These are phyloP conservation scores for Xyrauchen texanus DNA, from an alignment of 2,113 vertebrate genomes.

Conservation along the genomic window DNA sequence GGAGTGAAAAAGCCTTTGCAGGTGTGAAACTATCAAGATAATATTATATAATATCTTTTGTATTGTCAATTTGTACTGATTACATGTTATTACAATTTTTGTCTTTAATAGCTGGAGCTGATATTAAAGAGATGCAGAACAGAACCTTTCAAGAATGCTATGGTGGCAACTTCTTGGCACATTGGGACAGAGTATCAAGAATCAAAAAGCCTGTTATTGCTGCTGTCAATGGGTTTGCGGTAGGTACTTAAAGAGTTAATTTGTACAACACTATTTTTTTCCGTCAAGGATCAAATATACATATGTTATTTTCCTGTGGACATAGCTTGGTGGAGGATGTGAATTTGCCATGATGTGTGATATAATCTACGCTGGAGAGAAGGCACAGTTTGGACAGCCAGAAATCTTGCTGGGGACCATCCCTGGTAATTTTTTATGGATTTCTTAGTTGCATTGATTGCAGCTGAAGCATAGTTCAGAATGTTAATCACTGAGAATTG, in stretches of 20 bases:
- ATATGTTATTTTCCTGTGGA: too few species aligned
- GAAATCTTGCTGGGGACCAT: conserved; percentile 96
- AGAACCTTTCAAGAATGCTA: conserved; percentile 88
- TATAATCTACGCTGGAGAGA: conserved; percentile 94
- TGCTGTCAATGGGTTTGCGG: conserved; percentile 92
- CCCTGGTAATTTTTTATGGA: conserved; percentile 78
- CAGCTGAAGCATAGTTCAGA: background rate
- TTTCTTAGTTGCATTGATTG: background rate
- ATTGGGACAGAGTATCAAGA: conserved; percentile 81
- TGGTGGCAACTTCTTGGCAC: conserved; percentile 72
- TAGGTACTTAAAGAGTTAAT: conserved; percentile 65
- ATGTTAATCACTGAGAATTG: background rate
- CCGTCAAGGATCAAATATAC: too few species aligned
- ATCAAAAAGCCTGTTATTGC: conserved; percentile 89
- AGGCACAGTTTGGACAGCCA: conserved; percentile 92
- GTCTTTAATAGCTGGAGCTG: conserved; percentile 83
- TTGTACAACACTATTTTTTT: too few species aligned
- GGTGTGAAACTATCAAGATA: conserved; percentile 67
- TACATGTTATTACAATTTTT: background rate
- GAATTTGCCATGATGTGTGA: conserved; percentile 99
- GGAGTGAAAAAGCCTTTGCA: conserved; percentile 90
- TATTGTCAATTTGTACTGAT: background rate
- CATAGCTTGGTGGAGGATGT: conserved; percentile 90
- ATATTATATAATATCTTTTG: background rate
- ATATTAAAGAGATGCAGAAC: conserved; percentile 97